Evolutionary conservation across 1,140 invertebrate species (phyloP).

Genomic region (Metopolophium dirhodum): DNA sequence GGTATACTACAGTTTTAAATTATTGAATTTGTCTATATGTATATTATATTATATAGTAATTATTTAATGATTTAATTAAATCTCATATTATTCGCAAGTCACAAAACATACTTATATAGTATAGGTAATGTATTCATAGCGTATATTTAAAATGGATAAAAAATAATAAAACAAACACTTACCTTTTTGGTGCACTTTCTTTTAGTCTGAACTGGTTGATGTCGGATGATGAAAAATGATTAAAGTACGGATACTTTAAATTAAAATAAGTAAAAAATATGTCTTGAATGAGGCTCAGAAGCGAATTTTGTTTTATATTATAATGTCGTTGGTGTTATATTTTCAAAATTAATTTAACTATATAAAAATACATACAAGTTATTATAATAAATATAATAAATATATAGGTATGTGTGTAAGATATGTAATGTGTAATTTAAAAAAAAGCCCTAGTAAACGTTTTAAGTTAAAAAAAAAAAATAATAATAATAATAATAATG

Average conservation of each 20-base stretch:
- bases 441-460: not conserved
- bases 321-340: not conserved
- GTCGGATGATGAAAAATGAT: not conserved
- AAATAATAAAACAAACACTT: conserved; percentile 10
- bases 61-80: not conserved
- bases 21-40: not conserved
- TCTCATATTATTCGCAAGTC: not conserved
- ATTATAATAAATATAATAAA: not conserved
- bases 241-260: not conserved
- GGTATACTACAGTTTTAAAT: not conserved
- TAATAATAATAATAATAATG: no score
- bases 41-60: not conserved
- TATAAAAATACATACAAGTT: not conserved
- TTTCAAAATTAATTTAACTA: not conserved
- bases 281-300: not conserved
- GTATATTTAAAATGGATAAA: not conserved
- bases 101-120: not conserved
- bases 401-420: not conserved
- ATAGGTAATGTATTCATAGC: not conserved
- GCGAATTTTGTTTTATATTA: not conserved
- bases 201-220: not conserved
- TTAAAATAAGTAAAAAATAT: not conserved
- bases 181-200: not conserved
- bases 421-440: not conserved
- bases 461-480: not conserved